Evolutionary conservation across 2,797 vertebrate species (phyloP).

Genomic region (Corythornis leucogaster): DNA sequence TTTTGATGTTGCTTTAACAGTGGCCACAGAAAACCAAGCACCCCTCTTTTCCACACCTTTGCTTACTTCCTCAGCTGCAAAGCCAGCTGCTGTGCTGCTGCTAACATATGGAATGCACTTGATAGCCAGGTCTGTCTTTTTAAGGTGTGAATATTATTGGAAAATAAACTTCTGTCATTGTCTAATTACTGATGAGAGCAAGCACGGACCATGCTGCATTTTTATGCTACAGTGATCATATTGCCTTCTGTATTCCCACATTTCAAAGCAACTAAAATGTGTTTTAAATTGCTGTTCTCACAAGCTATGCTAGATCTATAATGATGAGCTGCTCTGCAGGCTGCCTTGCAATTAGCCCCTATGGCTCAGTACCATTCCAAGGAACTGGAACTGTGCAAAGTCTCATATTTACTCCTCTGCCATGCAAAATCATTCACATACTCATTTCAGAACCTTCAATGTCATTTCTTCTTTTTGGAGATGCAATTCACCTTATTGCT

Average conservation of each 20-base stretch:
- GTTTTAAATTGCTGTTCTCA: neutral
- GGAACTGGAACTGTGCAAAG: neutral
- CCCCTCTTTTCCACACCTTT: neutral
- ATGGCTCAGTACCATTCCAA: neutral
- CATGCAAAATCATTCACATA: rapidly evolving
- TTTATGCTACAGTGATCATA: neutral
- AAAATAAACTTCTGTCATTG: neutral
- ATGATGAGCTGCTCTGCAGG: neutral
- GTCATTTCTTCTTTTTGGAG: neutral
- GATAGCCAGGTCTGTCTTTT: neutral
- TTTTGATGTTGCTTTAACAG: neutral
- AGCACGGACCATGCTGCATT: neutral
- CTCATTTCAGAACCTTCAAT: neutral
- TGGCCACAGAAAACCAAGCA: neutral
- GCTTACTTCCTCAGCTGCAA: neutral
- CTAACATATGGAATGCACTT: neutral
- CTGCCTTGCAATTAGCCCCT: neutral
- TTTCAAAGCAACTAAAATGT: neutral
- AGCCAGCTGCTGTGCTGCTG: neutral
- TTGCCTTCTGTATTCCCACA: neutral
- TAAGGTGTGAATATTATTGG: neutral
- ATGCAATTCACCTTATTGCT: neutral
- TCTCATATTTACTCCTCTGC: neutral
- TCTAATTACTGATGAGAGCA: too few species aligned
- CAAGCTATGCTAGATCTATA: neutral